Conservation (phyloP, 2,113 vertebrate species). For the Eonycteris spelaea region DNA sequence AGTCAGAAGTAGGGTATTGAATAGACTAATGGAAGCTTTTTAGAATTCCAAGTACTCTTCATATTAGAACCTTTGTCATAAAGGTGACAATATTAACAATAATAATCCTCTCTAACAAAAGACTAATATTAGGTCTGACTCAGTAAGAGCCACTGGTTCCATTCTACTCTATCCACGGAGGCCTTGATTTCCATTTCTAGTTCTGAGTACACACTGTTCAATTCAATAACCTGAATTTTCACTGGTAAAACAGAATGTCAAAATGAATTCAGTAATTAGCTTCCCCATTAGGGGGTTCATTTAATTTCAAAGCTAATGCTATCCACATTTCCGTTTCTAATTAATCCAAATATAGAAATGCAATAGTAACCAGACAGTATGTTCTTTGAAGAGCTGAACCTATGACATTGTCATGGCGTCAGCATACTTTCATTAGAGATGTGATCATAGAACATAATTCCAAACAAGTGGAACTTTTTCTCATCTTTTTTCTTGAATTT, state of each 20-base stretch:
- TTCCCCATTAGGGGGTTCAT: constrained; percentile 75
- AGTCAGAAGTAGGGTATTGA: constrained; percentile 32
- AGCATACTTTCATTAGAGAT: constrained; percentile 72
- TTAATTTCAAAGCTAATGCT: constrained; percentile 84
- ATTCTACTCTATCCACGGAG: background rate
- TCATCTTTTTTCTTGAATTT: constrained; percentile 55
- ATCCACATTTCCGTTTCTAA: constrained; percentile 82
- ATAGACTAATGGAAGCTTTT: constrained; percentile 62
- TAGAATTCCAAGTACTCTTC: constrained; percentile 66
- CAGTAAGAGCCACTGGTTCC: background rate
- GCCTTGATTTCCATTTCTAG: constrained; percentile 40
- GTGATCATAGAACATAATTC: constrained; percentile 64
- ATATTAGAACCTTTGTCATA: constrained; percentile 57
- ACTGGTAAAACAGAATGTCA: constrained; percentile 61
- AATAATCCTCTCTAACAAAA: constrained; percentile 56
- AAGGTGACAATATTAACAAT: constrained; percentile 56
- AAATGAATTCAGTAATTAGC: constrained; percentile 82
- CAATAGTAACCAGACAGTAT: constrained; percentile 78
- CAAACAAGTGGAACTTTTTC: constrained; percentile 31
- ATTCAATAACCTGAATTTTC: constrained; percentile 54
- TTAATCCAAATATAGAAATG: constrained; percentile 83
- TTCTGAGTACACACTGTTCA: constrained; percentile 48
- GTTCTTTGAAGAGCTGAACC: constrained; percentile 78
- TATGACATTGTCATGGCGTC: constrained; percentile 55
- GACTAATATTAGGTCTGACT: background rate